A percentile compares a stretch with the other conserved stretches of the same genome.
phyloP scores from a whole-genome alignment of 2,113 vertebrate species.

The Glaucidium brasilianum region DNA sequence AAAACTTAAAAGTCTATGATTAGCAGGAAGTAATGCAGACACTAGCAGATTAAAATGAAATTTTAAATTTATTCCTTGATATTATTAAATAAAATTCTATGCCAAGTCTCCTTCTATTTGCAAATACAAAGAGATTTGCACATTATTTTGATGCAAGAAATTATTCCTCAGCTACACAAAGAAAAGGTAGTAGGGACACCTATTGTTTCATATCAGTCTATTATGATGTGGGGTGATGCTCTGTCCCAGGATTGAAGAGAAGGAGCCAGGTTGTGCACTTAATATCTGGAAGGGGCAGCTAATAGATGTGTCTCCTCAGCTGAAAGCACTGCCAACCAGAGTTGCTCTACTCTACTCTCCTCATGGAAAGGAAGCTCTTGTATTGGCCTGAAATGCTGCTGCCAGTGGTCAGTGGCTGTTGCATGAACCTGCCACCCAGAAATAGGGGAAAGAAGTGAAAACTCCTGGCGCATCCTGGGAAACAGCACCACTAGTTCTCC shows the following conservation, averaged over 20 bases:
- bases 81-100: not conserved
- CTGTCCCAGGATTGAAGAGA: not conserved
- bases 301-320: not conserved
- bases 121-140: not conserved
- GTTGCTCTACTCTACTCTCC: not conserved
- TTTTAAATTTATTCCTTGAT: not conserved
- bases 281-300: not conserved
- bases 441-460: not conserved
- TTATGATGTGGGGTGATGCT: no score
- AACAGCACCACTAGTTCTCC: fast-evolving
- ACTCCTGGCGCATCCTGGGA: not conserved
- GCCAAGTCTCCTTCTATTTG: not conserved
- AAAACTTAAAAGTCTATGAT: not conserved
- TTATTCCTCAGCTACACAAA: not conserved
- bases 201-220: not conserved
- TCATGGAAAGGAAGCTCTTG: not conserved
- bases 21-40: not conserved
- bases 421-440: not conserved
- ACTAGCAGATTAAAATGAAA: not conserved
- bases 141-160: not conserved
- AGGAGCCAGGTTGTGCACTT: not conserved
- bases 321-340: not conserved
- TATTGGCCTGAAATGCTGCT: not conserved
- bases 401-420: fast-evolving
- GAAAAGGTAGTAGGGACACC: not conserved